phyloP scores from a whole-genome alignment of 1,140 invertebrate genomes.

The Oncopeltus fasciatus region DNA sequence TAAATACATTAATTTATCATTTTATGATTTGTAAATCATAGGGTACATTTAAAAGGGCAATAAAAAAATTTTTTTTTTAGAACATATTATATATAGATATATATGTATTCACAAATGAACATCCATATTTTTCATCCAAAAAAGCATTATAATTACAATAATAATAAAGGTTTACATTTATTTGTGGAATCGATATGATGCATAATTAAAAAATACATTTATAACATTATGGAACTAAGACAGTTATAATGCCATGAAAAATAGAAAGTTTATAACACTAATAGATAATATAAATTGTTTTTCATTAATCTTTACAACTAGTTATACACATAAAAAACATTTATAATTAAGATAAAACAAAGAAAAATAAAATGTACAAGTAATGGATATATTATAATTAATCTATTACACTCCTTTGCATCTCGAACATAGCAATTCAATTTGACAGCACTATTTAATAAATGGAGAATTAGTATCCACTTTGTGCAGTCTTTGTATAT shows the following conservation, averaged over 20 bases:
- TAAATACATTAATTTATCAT: no score
- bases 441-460: neutral
- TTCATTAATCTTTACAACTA: neutral
- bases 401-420: neutral
- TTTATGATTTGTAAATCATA: no score
- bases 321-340: neutral
- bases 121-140: neutral
- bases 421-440: neutral
- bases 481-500: neutral
- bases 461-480: neutral
- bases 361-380: neutral
- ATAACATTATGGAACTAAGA: neutral
- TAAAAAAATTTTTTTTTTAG: no score
- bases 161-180: conserved; percentile 4
- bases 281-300: conserved; percentile 3
- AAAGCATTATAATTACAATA: neutral
- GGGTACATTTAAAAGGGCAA: no score
- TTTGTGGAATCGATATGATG: neutral
- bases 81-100: no score
- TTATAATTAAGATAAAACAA: neutral
- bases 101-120: conserved; percentile 2
- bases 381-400: neutral
- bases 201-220: conserved; percentile 4
- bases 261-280: neutral
- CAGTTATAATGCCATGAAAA: neutral